Evolutionary conservation across 2,113 vertebrate species (phyloP).

Genomic region (Castor canadensis): DNA sequence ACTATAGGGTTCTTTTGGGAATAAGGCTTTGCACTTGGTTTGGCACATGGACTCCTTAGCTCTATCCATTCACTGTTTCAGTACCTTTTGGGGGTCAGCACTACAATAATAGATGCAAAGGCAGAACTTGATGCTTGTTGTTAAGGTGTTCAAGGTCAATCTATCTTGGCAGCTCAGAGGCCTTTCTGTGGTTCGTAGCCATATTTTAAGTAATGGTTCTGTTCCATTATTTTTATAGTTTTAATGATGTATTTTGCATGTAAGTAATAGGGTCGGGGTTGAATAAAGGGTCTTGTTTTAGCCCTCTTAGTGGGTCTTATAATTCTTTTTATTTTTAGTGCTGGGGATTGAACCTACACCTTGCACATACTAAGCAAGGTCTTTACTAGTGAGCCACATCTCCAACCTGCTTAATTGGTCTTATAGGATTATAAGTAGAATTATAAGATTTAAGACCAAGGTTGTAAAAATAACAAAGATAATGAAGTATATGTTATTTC

Average conservation of each 20-base stretch:
- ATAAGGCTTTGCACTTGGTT: neutral
- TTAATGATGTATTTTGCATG: conserved; percentile 39
- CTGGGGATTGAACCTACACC: neutral
- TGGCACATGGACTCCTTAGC: neutral
- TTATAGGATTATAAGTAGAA: conserved; percentile 16
- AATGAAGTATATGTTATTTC: neutral
- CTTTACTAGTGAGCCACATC: neutral
- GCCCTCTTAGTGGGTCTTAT: neutral
- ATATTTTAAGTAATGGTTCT: conserved; percentile 38
- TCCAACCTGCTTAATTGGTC: neutral
- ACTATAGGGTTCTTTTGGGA: neutral
- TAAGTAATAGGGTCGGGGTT: neutral
- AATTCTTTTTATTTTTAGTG: neutral
- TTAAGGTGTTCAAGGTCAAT: neutral
- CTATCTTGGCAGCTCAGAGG: neutral
- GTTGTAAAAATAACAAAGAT: conserved; percentile 5
- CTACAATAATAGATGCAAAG: neutral
- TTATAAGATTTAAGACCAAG: conserved; percentile 20
- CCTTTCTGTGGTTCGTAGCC: conserved; percentile 34
- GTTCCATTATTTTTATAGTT: conserved; percentile 46
- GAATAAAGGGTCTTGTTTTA: conserved; percentile 2
- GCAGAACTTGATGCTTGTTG: neutral
- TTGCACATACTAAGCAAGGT: neutral
- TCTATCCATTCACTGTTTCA: neutral
- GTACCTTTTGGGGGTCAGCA: neutral